A percentile compares a stretch with the other conserved stretches of the same genome.
These are phyloP conservation scores for Encarsia formosa DNA, from an alignment of 2,888 invertebrate species.

Conservation along the genomic window DNA sequence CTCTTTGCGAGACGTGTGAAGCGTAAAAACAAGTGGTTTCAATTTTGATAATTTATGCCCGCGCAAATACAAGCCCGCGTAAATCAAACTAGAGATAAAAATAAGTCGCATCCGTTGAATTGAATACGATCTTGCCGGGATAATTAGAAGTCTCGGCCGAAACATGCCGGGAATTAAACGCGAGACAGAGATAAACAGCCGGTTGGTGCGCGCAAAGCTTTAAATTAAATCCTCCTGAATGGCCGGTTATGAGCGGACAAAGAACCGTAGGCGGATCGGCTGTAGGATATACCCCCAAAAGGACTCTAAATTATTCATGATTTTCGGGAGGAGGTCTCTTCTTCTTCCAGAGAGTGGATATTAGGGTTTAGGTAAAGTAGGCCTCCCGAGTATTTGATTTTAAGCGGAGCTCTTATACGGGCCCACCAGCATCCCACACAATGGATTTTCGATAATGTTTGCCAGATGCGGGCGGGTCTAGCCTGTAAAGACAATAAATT, in stretches of 20 bases:
- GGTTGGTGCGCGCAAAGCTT: constrained; percentile 14
- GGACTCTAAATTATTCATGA: constrained; percentile 28
- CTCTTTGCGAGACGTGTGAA: too few relatives aligned
- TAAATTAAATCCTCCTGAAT: constrained; percentile 29
- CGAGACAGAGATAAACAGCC: not conserved
- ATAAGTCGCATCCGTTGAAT: too few relatives aligned
- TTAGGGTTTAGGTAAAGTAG: constrained; percentile 37
- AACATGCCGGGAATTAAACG: not conserved
- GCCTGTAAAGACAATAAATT: too few relatives aligned
- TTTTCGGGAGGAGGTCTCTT: constrained; percentile 15
- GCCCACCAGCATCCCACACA: too few relatives aligned
- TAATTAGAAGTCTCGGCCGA: constrained; percentile 26
- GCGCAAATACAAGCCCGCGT: too few relatives aligned
- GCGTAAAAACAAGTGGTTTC: too few relatives aligned
- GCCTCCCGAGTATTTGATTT: constrained; percentile 32
- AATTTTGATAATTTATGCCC: too few relatives aligned
- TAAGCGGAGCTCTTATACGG: constrained; percentile 24
- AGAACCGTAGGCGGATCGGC: constrained; percentile 6
- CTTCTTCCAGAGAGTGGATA: constrained; percentile 32
- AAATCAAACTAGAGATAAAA: too few relatives aligned
- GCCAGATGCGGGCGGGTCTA: too few relatives aligned
- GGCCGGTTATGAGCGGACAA: constrained; percentile 11
- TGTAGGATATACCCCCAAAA: constrained; percentile 18
- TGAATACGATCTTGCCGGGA: constrained; percentile 28
- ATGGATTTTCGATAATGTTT: too few relatives aligned